Evolutionary conservation across 1,140 invertebrate genomes (phyloP).

Genomic region (Drosophila asahinai): DNA sequence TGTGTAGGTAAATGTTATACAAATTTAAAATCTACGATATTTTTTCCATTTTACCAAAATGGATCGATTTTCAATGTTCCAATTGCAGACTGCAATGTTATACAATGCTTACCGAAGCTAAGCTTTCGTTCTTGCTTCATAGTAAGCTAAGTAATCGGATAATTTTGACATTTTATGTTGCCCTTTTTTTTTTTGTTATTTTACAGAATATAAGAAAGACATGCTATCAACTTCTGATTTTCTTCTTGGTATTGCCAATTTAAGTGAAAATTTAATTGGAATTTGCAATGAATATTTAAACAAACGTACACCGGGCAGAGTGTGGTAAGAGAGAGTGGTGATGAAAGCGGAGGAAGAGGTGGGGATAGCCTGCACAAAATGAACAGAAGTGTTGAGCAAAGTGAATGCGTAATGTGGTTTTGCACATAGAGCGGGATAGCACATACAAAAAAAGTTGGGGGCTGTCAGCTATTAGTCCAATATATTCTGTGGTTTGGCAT

Average conservation of each 20-base stretch:
- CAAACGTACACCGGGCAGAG: constrained; percentile 49
- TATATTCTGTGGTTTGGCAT: constrained; percentile 5
- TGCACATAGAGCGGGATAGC: constrained; percentile 22
- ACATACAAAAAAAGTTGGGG: constrained; percentile 18
- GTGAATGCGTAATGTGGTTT: constrained; percentile 73
- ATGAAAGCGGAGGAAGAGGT: constrained; percentile 6
- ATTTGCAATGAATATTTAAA: constrained; percentile 79
- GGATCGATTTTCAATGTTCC: too few relatives aligned
- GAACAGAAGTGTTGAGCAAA: constrained; percentile 77
- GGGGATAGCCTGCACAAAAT: constrained; percentile 58
- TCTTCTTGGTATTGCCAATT: constrained; percentile 75
- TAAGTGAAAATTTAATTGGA: constrained; percentile 78
- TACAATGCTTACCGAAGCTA: too few relatives aligned
- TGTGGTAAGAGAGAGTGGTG: constrained; percentile 7
- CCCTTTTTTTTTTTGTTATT: neutral
- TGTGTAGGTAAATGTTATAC: too few relatives aligned
- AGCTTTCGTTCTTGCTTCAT: too few relatives aligned
- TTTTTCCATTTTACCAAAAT: too few relatives aligned
- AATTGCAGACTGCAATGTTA: too few relatives aligned
- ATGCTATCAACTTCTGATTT: constrained; percentile 31
- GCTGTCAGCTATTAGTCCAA: constrained; percentile 35
- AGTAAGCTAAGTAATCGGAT: too few relatives aligned
- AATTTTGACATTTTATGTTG: neutral
- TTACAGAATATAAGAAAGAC: constrained; percentile 25
- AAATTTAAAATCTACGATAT: too few relatives aligned